Evolutionary conservation across 2,888 invertebrate species (phyloP).

Genomic region (Lutraria lutraria): DNA sequence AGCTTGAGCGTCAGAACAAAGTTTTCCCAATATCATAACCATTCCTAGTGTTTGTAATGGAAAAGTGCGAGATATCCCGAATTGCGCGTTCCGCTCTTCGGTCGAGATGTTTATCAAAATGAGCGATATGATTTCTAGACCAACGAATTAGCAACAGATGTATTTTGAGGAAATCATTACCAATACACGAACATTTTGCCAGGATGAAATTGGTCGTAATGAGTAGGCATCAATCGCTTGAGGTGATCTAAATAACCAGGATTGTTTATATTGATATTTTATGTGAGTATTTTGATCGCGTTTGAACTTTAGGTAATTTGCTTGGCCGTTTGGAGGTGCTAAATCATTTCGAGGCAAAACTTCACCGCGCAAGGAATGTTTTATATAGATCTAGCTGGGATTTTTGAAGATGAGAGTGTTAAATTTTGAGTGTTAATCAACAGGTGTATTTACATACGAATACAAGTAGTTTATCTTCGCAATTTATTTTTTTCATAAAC

Average conservation of each 20-base stretch:
- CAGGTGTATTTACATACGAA: background rate
- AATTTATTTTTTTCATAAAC: background rate
- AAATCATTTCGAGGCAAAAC: background rate
- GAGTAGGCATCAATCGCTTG: background rate
- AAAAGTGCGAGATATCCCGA: background rate
- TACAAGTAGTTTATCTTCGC: too few species aligned
- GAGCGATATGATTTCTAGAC: background rate
- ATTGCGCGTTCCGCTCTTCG: conserved; percentile 1
- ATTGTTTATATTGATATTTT: conserved; percentile 9
- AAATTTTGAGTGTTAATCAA: background rate
- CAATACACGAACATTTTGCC: background rate
- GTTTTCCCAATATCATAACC: background rate
- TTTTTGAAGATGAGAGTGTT: background rate
- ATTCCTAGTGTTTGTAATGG: background rate
- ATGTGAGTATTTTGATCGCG: background rate
- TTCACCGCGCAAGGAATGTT: background rate
- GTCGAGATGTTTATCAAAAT: conserved; percentile 10
- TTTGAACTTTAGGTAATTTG: background rate
- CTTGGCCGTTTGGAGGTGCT: background rate
- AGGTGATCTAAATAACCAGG: background rate
- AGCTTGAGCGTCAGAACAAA: background rate
- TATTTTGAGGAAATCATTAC: background rate
- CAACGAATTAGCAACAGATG: background rate
- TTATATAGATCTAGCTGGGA: background rate
- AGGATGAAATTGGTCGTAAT: background rate